These are phyloP conservation scores for Crematogaster levior DNA, from an alignment of 2,888 invertebrate genomes.

Conservation along the genomic window DNA sequence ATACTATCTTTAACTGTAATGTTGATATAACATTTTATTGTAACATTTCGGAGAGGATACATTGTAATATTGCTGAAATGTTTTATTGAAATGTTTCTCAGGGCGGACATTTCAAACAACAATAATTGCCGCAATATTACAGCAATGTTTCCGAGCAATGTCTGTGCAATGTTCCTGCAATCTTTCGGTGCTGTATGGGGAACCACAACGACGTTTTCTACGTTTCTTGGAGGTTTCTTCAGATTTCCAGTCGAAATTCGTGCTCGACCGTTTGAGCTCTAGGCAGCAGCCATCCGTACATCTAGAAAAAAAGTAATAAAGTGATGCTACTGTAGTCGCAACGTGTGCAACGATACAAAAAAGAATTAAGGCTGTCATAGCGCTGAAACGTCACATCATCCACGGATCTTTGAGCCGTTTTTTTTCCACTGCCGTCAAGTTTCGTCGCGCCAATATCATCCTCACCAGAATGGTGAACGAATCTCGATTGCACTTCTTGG, in stretches of 20 bases:
- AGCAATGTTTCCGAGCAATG: too few relatives aligned
- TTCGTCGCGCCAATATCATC: slow-evolving; percentile 13
- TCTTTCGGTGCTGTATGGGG: too few relatives aligned
- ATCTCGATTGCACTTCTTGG: slow-evolving; percentile 20
- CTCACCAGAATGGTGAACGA: neutral
- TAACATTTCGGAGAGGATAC: too few relatives aligned
- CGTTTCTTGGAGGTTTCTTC: neutral
- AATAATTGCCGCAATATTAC: too few relatives aligned
- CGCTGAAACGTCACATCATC: neutral
- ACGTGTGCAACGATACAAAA: neutral
- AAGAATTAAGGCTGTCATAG: neutral
- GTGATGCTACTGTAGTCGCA: slow-evolving; percentile 6
- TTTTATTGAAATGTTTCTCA: too few relatives aligned
- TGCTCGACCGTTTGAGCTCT: neutral
- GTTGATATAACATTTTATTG: too few relatives aligned
- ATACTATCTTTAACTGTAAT: too few relatives aligned
- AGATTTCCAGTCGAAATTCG: neutral
- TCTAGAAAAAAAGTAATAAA: neutral
- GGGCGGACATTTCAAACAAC: too few relatives aligned
- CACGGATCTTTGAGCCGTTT: slow-evolving; percentile 8
- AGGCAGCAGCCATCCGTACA: neutral
- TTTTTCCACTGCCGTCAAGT: slow-evolving; percentile 39
- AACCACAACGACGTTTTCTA: neutral
- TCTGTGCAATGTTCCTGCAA: too few relatives aligned
- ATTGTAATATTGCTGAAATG: too few relatives aligned